Evolutionary conservation across 1,140 invertebrate species (phyloP), one percentile per base, ranked within the genome.

Genomic region (Neodiprion fabricii): DNA sequence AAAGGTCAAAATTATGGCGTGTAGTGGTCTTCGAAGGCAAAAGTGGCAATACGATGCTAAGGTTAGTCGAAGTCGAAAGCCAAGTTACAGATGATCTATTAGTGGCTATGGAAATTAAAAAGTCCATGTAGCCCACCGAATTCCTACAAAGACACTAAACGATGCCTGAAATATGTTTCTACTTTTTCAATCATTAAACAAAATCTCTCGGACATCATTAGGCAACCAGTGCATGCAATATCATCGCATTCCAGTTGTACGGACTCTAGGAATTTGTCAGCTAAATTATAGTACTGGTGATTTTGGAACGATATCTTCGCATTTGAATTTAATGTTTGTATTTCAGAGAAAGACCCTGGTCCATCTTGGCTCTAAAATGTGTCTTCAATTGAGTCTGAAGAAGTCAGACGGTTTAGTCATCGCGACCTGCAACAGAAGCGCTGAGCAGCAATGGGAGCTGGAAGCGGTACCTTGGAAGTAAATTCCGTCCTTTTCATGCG

Each of bases 1-100:
- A 3, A 91, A 90, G 79, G 92, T 93, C 7, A 89, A 92, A 73
- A 90, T 94, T 50, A 90, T 92, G 84, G 91, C 93, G 1, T 95
- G 94, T 80, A 91, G 88, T 79, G 91, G 91, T 61, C 85, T 88
- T 9, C 80, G 83, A 0, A 85, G 91, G 74, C 94, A 95, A 82
- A 90, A 90, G 75, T 95, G 94, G 94, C 84, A 80, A 23, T 93
- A 92, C 75, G 82, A 92, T 76, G 77, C 86, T 74, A 77, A 89
- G 73, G 91, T 91, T 81, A 79, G 75, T 71, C 11, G 75, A 72
- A 69, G 21, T 71, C 7, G 28, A 40, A 40, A 40, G 28, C 28
- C 28, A 40, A 40, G 28, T 40, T 40, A 40, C 28, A 40, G 28
- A 40, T 40, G 28, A 40, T 76, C 76, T 47, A 0, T 47, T 73